Base-by-base conservation (phyloP, 1,140 invertebrate species). In the Cotesia typhae region DNA sequence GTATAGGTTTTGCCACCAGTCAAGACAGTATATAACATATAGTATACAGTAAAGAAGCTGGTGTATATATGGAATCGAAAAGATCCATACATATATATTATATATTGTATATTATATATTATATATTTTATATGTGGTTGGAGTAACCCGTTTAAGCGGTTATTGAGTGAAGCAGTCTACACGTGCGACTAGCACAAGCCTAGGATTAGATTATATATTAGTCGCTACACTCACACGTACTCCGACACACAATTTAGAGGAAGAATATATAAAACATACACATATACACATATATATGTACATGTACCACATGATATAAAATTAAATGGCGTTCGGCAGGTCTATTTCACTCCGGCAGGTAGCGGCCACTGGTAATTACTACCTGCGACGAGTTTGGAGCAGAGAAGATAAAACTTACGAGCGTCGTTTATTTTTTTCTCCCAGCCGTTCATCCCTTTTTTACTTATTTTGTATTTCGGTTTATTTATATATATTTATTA, bases 321-420 rank as follows among this genome's bases (percentile, higher is more conserved):
- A 86, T 86, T 86, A 86, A 86, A 85, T 83, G 84, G 77, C 81
- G 78, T 83, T 84, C 81, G 78, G 80, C 75, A 81, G 80, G 83
- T 81, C 82, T 83, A 83, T 84, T 83, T 80, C 81, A 79, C 75
- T 82, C 77, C 80, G 79, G 78, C 83, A 86, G 84, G 83, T 85
- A 86, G 84, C 84, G 82, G 84, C 84, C 83, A 85, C 84, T 68
- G 84, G 84, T 86, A 86, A 86, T 86, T 86, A 85, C 84, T 81
- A 81, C 81, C 81, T 81, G 79, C 74, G 80, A 78, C 74, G 80
- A 83, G 79, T 82, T 79, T 81, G 79, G 77, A 79, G 78, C 66
- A 70, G 64, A 75, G 67, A 37, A 75, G 71, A 75, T 73, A 73
- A 75, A 74, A 74, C 73, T 74, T 74, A 74, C 73, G 73, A 74